phyloP scores from a whole-genome alignment of 2,888 invertebrate genomes.

The Drosophila lutescens region DNA sequence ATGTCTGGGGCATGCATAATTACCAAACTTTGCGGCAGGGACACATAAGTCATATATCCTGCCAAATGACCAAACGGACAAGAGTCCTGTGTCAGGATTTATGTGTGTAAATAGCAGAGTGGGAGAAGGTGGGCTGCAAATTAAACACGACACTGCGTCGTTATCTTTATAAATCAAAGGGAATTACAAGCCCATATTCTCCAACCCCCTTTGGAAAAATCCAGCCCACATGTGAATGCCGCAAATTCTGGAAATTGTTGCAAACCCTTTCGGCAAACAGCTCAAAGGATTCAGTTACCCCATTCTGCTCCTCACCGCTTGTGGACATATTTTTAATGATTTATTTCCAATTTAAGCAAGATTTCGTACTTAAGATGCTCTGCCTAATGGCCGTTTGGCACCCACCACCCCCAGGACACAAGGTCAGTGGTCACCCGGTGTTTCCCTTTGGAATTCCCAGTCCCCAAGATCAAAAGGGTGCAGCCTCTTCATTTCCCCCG shows the following conservation, averaged over 20 bases:
- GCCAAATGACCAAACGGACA: constrained; percentile 47
- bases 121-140: constrained; percentile 51
- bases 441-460: constrained; percentile 42
- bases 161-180: constrained; percentile 81
- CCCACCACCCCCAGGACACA: constrained; percentile 28
- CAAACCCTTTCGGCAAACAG: constrained; percentile 57
- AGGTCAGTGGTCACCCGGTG: constrained; percentile 42
- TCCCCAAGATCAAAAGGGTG: constrained; percentile 37
- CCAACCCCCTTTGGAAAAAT: constrained; percentile 5
- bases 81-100: constrained; percentile 50
- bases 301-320: neutral
- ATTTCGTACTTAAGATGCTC: constrained; percentile 72
- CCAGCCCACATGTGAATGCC: constrained; percentile 35
- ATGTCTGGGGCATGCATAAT: constrained; percentile 73
- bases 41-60: constrained; percentile 65
- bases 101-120: constrained; percentile 43
- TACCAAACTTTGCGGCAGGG: constrained; percentile 65
- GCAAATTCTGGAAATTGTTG: constrained; percentile 56
- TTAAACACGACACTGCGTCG: constrained; percentile 72
- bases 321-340: constrained; percentile 80
- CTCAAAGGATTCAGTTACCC: constrained; percentile 14
- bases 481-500: neutral
- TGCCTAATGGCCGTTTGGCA: constrained; percentile 52
- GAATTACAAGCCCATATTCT: constrained; percentile 66
- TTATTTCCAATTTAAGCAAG: constrained; percentile 80